Conservation (phyloP, 2,797 vertebrate genomes). For the Cryptoblepharus egeriae region DNA sequence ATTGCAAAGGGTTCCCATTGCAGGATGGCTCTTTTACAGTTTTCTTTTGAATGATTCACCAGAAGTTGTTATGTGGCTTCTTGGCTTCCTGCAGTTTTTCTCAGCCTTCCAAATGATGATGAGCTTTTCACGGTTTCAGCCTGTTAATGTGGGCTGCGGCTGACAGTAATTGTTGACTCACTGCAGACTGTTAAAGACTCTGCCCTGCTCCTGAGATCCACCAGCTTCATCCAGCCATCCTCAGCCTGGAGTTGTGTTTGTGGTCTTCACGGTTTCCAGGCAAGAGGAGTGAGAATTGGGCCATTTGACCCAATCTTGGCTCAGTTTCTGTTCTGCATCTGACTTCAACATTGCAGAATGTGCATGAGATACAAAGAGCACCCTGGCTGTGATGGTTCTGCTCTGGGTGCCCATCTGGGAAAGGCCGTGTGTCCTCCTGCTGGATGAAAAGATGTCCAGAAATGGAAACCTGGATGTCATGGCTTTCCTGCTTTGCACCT, state of each 20-base stretch:
- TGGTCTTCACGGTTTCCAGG: too few relatives aligned
- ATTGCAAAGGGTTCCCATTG: neutral
- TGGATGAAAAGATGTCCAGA: too few relatives aligned
- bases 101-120: slow-evolving; percentile 34
- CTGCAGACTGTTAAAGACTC: accelerated
- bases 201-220: neutral
- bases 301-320: neutral
- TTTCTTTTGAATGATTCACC: slow-evolving; percentile 64
- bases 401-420: too few relatives aligned
- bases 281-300: too few relatives aligned
- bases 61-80: neutral
- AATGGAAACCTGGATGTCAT: too few relatives aligned
- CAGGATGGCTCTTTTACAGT: slow-evolving; percentile 45
- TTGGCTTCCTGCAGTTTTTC: slow-evolving; percentile 31
- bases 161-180: slow-evolving; percentile 33
- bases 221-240: neutral
- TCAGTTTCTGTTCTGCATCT: too few relatives aligned
- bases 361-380: too few relatives aligned
- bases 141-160: neutral
- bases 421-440: too few relatives aligned
- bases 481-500: too few relatives aligned
- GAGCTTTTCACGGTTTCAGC: neutral
- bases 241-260: neutral
- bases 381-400: too few relatives aligned
- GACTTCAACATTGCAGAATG: too few relatives aligned